Evolutionary conservation across 2,113 vertebrate species (phyloP).

Genomic region (Tupaia chinensis): DNA sequence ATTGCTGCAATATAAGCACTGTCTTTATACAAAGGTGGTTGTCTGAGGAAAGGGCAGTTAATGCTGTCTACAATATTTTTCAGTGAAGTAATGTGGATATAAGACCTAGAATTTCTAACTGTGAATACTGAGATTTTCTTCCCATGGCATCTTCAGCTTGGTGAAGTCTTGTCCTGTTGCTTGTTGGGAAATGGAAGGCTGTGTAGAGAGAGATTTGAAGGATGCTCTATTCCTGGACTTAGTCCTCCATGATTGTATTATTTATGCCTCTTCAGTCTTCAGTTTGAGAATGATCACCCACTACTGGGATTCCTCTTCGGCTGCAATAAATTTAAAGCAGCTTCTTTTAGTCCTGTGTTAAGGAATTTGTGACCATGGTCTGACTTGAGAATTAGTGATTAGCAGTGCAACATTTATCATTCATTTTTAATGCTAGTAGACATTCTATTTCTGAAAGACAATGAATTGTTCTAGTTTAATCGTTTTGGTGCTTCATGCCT

Average conservation of each 20-base stretch:
- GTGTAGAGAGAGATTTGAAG: not conserved
- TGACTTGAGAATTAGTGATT: not conserved
- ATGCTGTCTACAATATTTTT: not conserved
- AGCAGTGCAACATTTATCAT: not conserved
- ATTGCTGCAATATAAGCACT: not conserved
- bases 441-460: conserved; percentile 18
- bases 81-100: not conserved
- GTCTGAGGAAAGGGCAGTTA: conserved; percentile 14
- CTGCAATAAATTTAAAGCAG: not conserved
- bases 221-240: not conserved
- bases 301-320: not conserved
- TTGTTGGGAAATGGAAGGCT: not conserved
- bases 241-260: not conserved
- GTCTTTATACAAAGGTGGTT: not conserved
- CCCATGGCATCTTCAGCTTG: not conserved
- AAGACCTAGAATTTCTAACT: not conserved
- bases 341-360: not conserved
- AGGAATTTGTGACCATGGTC: not conserved
- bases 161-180: not conserved
- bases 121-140: not conserved
- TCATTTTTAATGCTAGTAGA: not conserved
- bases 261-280: not conserved
- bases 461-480: not conserved
- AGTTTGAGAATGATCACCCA: not conserved
- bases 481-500: not conserved